Conservation (phyloP, 2,797 vertebrate genomes). For the Myiothlypis chrysogaster region DNA sequence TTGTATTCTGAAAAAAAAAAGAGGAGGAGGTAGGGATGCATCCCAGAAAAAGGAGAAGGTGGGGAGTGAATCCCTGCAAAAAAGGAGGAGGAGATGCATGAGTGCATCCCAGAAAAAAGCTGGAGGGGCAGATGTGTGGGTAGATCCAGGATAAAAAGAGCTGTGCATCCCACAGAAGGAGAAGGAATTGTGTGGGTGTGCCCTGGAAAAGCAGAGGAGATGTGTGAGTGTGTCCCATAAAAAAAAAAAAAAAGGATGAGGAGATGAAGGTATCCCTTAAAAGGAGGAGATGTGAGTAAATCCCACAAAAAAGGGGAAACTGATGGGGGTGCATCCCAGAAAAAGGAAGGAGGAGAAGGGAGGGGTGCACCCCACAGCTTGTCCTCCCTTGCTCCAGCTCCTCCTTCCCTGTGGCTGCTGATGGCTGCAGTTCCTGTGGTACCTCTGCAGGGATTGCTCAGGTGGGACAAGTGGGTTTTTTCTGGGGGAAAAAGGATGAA, state of each 20-base stretch:
- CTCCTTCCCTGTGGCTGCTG: background rate
- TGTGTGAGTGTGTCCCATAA: rapidly evolving
- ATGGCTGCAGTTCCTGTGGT: background rate
- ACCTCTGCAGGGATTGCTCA: background rate
- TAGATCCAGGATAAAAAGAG: background rate
- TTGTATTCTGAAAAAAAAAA: background rate
- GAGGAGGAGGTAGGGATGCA: background rate
- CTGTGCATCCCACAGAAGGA: background rate
- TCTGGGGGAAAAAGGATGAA: background rate
- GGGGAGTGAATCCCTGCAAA: background rate
- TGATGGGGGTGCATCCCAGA: background rate
- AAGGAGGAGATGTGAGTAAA: background rate
- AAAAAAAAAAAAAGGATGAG: background rate
- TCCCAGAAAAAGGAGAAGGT: background rate
- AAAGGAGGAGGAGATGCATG: background rate
- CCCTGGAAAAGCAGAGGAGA: background rate
- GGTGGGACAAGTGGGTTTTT: background rate
- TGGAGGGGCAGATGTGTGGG: background rate
- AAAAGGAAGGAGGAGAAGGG: background rate
- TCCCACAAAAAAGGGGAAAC: background rate
- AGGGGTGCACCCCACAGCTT: background rate
- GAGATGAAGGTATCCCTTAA: background rate
- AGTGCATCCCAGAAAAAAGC: background rate
- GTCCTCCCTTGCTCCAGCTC: background rate
- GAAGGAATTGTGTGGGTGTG: background rate